Evolutionary conservation across 2,113 vertebrate genomes (phyloP), one percentile per base, ranked within the genome.

Genomic region (Podocnemis expansa): DNA sequence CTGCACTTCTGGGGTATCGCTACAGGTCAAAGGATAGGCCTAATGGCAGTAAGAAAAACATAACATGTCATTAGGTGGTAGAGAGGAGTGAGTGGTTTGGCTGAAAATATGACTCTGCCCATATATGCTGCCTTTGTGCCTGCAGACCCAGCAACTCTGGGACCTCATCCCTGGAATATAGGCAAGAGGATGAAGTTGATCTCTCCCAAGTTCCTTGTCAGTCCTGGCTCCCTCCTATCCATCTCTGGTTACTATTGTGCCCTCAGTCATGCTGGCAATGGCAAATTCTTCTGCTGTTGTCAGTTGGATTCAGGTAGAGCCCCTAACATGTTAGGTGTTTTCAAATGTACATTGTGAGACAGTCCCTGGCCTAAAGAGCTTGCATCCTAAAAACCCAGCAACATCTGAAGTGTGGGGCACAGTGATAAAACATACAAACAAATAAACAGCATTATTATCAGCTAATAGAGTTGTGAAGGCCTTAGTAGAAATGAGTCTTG

Each of bases 1-100:
- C 93, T 96, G 89, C 92, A 90, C n/a, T 94, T 67, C 94, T 96
- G 93, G 95, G 93, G 94, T 97, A 95, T 95, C 95, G 95, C 51
- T 94, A 94, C 89, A 87, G 52, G n/a, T 88, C 60, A 83, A 80
- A 52, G 85, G 88, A 49, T 49, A 91, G 75, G 89, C 16, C 24
- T 85, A 78, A 87, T 41, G 14, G 12, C 1, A 1, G 80, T 84
- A 87, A 16, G 51, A 81, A 56, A 34, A 90, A 91, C n/a, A 34
- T 10, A 88, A 4, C 49, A 56, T 22, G 55, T 79, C 75, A 51
- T 89, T 85, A 25, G 14, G 24, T 24, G 45, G 87, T 58, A 79
- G 52, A 38, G 41, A 78, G 87, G 87, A 55, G 45, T 45, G 89
- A 90, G 84, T 45, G 78, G 34, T n/a, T 55, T 31, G n/a, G 25